Percentiles rank a stretch among this genome's conserved stretches.
Conservation (phyloP, 2,797 vertebrate species). For the Gephyroberyx darwinii region DNA sequence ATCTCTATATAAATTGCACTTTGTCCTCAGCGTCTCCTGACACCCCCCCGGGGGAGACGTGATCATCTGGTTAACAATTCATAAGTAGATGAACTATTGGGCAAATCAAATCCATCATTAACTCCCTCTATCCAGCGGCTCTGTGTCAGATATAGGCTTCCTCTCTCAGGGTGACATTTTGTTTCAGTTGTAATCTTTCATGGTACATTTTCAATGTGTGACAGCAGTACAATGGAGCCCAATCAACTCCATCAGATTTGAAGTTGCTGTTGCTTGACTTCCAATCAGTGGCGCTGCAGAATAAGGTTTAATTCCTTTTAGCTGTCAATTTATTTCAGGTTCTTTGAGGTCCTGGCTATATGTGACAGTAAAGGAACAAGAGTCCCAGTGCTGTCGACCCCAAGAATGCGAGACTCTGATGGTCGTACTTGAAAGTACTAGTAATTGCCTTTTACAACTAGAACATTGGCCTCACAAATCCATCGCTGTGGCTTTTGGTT, state of each 20-base stretch:
- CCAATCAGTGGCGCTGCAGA: neutral
- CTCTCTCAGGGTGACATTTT: neutral
- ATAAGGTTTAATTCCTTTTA: neutral
- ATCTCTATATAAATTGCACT: neutral
- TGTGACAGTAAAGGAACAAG: neutral
- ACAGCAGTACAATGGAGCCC: neutral
- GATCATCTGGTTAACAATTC: conserved; percentile 36
- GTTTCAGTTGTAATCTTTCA: neutral
- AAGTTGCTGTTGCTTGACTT: neutral
- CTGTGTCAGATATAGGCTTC: conserved; percentile 17
- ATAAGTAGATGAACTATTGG: neutral
- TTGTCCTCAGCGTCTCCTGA: neutral
- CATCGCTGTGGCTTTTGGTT: conserved; percentile 8
- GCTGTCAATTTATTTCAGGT: no score
- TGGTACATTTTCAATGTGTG: neutral
- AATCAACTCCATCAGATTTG: neutral
- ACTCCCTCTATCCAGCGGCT: conserved; percentile 10
- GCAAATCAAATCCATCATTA: conserved; percentile 10
- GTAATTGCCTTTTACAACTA: no score
- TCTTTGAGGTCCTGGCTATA: no score
- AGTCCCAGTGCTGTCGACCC: no score
- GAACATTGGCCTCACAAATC: no score
- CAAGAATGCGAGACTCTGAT: no score
- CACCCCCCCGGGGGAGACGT: neutral
- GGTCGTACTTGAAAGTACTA: no score